phyloP scores from a whole-genome alignment of 1,140 invertebrate genomes.

The Ganaspis sp. region DNA sequence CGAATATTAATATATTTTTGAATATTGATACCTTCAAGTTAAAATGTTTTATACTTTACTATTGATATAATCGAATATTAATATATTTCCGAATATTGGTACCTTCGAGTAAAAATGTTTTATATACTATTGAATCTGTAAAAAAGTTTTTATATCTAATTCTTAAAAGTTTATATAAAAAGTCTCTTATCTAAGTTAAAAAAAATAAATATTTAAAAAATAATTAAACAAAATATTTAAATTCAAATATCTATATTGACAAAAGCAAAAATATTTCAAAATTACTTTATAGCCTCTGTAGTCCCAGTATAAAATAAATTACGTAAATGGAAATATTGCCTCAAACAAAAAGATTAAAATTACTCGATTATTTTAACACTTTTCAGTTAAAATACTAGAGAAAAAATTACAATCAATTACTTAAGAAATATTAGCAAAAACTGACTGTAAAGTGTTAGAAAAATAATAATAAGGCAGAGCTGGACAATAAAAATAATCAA shows the following conservation, averaged over 20 bases:
- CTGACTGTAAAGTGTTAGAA: background rate
- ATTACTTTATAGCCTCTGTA: background rate
- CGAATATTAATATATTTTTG: too few species aligned
- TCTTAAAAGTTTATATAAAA: too few species aligned
- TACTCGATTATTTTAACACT: background rate
- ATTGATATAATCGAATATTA: too few species aligned
- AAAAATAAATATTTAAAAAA: too few species aligned
- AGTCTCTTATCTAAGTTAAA: too few species aligned
- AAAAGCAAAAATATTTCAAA: background rate
- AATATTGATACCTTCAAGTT: too few species aligned
- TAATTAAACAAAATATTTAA: background rate
- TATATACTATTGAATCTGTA: too few species aligned
- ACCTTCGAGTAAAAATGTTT: too few species aligned
- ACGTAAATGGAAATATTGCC: background rate
- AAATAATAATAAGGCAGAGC: conserved; percentile 1
- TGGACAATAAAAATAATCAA: background rate
- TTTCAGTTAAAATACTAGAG: background rate
- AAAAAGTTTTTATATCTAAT: too few species aligned
- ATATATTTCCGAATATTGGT: too few species aligned
- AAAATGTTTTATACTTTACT: too few species aligned
- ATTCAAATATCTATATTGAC: background rate
- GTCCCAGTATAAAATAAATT: background rate
- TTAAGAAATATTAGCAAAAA: background rate
- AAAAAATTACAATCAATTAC: background rate
- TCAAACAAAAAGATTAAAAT: background rate